These are phyloP conservation scores for Patella pellucida DNA, from an alignment of 2,888 invertebrate genomes.

Conservation along the genomic window DNA sequence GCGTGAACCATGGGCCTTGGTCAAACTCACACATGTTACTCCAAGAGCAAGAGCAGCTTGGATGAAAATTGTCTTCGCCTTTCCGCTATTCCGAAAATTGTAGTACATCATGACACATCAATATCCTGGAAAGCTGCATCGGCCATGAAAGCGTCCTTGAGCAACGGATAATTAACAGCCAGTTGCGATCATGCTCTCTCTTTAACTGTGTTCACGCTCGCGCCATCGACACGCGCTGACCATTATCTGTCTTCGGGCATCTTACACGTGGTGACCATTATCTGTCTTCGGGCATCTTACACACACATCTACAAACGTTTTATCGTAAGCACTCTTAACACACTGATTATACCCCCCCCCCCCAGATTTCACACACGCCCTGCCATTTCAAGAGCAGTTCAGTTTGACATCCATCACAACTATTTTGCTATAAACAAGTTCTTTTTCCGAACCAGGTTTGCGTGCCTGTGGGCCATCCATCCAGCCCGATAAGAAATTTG, in stretches of 20 bases:
- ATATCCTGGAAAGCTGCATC: conserved; percentile 14
- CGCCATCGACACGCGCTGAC: conserved; percentile 11
- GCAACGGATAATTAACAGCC: conserved; percentile 19
- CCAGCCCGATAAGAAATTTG: conserved; percentile 14
- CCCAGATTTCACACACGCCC: conserved; percentile 11
- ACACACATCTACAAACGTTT: conserved; percentile 7
- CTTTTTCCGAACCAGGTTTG: conserved; percentile 19
- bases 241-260: background rate
- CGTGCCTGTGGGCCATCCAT: conserved; percentile 22
- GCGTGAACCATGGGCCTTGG: conserved; percentile 13
- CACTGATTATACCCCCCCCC: conserved; percentile 11
- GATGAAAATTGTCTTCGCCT: conserved; percentile 11
- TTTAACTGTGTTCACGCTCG: conserved; percentile 18
- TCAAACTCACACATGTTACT: conserved; percentile 18
- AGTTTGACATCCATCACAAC: conserved; percentile 15
- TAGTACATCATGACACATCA: conserved; percentile 16
- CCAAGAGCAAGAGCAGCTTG: conserved; percentile 13
- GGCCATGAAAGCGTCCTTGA: conserved; percentile 16
- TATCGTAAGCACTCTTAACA: conserved; percentile 13
- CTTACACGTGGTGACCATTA: no score
- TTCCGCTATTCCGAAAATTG: conserved; percentile 17
- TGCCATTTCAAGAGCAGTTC: conserved; percentile 16
- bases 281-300: conserved; percentile 9
- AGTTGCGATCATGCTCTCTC: conserved; percentile 10
- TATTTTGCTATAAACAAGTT: conserved; percentile 18